Conservation (phyloP, 2,797 vertebrate species). For the Pseudochromis fuscus region DNA sequence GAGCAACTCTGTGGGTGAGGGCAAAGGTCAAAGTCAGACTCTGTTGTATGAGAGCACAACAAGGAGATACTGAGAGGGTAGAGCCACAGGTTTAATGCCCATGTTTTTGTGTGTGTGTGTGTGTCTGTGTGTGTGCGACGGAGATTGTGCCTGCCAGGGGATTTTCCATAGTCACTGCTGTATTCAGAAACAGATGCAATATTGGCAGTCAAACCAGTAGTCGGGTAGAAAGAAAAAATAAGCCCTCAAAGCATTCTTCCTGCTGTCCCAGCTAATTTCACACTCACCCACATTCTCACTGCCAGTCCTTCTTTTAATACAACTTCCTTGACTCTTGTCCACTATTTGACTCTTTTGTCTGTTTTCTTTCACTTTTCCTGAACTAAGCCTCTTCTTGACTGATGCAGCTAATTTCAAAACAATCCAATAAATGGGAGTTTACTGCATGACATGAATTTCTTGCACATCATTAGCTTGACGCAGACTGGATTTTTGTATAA, state of each 20-base stretch:
- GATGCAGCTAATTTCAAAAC: background rate
- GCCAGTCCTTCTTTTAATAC: constrained; percentile 14
- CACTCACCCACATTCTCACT: constrained; percentile 51
- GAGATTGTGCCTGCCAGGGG: constrained; percentile 75
- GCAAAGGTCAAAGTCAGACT: constrained; percentile 32
- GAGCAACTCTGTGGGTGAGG: background rate
- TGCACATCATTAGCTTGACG: constrained; percentile 10
- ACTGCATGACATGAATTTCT: background rate
- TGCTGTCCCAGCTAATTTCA: constrained; percentile 63
- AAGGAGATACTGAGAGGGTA: constrained; percentile 3
- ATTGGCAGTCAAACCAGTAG: constrained; percentile 68
- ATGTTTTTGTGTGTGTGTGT: constrained; percentile 46
- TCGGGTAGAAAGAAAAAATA: constrained; percentile 74
- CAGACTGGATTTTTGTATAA: constrained; percentile 13
- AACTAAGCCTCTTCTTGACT: background rate
- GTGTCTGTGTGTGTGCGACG: constrained; percentile 41
- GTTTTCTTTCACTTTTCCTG: background rate
- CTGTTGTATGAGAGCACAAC: constrained; percentile 25
- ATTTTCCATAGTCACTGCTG: constrained; percentile 85
- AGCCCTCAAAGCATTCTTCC: constrained; percentile 74
- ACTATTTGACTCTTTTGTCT: background rate
- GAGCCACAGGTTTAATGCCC: constrained; percentile 28
- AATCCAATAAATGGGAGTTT: background rate
- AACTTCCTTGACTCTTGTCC: background rate
- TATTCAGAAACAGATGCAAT: constrained; percentile 89